A percentile compares a stretch with the other conserved stretches of the same genome.
Evolutionary conservation across 2,113 vertebrate genomes (phyloP).

Genomic region (Eudorcas thomsonii): DNA sequence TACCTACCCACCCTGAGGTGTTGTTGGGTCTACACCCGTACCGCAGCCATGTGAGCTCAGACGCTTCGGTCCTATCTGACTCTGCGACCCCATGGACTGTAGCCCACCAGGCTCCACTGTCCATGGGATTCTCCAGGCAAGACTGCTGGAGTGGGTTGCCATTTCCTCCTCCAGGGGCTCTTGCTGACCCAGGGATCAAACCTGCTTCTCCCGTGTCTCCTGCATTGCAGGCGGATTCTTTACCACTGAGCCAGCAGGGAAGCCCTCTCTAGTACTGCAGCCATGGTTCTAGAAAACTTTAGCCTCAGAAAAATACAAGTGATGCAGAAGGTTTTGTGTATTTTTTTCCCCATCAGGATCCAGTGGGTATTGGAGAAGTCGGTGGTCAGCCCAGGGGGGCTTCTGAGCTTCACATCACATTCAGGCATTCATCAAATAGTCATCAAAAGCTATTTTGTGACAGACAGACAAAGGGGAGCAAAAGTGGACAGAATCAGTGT

Average conservation of each 20-base stretch:
- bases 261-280: not conserved
- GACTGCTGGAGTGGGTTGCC: not conserved
- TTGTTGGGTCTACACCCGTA: fast-evolving
- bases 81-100: not conserved
- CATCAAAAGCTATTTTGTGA: not conserved
- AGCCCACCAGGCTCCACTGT: not conserved
- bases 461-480: not conserved
- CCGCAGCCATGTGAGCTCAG: not conserved
- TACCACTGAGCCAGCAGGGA: not conserved
- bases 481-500: not conserved
- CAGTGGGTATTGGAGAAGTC: not conserved
- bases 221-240: not conserved
- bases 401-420: not conserved
- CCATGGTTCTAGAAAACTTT: not conserved
- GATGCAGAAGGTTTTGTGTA: not conserved
- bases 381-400: not conserved
- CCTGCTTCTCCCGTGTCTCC: not conserved
- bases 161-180: not conserved
- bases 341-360: not conserved
- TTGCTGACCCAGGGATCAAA: not conserved
- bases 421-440: not conserved
- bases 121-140: not conserved
- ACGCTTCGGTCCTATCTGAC: fast-evolving
- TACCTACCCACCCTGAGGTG: not conserved
- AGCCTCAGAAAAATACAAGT: not conserved